Conservation (phyloP, 2,113 vertebrate genomes). For the Cyphomyrus plagiostoma region DNA sequence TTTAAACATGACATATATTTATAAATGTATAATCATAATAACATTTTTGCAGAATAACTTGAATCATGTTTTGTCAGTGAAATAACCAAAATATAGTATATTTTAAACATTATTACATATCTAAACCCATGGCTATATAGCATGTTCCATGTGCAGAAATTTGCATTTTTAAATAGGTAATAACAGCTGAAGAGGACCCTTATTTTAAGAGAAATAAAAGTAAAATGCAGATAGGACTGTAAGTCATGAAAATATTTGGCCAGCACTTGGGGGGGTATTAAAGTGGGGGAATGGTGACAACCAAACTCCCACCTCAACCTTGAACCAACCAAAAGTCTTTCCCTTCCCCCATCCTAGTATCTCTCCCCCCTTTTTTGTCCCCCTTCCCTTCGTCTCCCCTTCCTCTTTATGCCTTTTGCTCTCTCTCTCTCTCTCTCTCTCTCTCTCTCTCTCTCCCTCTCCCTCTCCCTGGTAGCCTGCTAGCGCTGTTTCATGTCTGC, state of each 20-base stretch:
- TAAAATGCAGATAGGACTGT: background rate
- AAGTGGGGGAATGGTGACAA: conserved; percentile 25
- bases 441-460: conserved; percentile 42
- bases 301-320: conserved; percentile 31
- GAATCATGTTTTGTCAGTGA: background rate
- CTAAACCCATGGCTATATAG: background rate
- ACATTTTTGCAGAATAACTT: background rate
- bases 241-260: background rate
- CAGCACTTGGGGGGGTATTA: background rate
- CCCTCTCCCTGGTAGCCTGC: conserved; percentile 33
- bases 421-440: conserved; percentile 43
- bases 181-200: background rate
- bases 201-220: background rate
- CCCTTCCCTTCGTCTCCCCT: conserved; percentile 43
- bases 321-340: conserved; percentile 46
- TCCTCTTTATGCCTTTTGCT: conserved; percentile 43
- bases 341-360: conserved; percentile 57
- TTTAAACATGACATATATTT: background rate
- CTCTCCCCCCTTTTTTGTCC: conserved; percentile 50
- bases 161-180: background rate
- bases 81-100: background rate
- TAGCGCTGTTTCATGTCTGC: conserved; percentile 47
- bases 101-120: background rate
- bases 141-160: background rate
- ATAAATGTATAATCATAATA: background rate